These are phyloP conservation scores for Platysteira castanea DNA, from an alignment of 2,113 vertebrate species.

Conservation along the genomic window DNA sequence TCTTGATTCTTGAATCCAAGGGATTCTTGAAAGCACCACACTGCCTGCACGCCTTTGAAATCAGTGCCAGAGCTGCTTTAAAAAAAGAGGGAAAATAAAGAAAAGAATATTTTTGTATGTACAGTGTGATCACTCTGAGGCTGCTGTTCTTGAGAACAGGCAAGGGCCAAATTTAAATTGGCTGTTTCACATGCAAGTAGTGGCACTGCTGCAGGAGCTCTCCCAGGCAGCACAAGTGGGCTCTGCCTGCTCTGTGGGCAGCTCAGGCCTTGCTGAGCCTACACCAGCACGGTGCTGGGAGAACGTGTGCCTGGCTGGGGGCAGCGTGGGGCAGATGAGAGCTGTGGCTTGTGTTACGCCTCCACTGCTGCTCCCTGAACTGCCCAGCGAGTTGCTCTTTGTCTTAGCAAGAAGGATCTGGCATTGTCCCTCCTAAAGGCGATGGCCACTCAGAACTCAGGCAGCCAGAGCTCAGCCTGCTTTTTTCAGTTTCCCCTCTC, in stretches of 20 bases:
- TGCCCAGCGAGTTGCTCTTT: background rate
- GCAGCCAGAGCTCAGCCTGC: background rate
- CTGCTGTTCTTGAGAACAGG: background rate
- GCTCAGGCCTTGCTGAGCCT: background rate
- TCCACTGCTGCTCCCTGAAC: background rate
- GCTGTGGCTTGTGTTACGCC: fast-evolving
- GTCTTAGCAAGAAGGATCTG: background rate
- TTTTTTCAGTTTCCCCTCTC: background rate
- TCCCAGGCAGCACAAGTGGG: background rate
- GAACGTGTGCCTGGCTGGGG: background rate
- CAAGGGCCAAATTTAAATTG: background rate
- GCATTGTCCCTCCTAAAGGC: background rate
- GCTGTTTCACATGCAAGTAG: background rate
- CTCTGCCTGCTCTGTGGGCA: background rate
- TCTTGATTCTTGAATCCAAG: background rate
- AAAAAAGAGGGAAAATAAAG: background rate
- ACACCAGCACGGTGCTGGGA: background rate
- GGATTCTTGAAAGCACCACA: background rate
- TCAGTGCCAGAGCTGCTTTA: background rate
- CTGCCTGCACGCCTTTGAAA: background rate
- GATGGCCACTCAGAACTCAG: background rate
- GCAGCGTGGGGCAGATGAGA: fast-evolving
- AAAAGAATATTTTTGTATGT: background rate
- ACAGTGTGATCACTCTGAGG: background rate
- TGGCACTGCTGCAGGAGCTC: background rate